Percentiles rank a stretch among this genome's conserved stretches.
These are phyloP conservation scores for Sander vitreus DNA, from an alignment of 2,113 vertebrate species.

Conservation along the genomic window DNA sequence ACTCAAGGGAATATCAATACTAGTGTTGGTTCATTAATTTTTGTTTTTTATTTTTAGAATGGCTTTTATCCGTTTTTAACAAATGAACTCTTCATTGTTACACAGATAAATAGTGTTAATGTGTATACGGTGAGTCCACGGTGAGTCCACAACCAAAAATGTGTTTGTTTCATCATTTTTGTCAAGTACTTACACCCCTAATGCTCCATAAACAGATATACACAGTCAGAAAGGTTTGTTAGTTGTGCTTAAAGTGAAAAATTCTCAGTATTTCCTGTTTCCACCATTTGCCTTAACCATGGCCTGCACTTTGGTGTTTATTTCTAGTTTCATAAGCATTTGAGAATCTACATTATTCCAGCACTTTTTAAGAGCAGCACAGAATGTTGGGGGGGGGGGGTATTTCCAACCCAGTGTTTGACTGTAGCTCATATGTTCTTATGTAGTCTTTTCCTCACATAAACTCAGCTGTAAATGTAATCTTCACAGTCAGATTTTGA, in stretches of 20 bases:
- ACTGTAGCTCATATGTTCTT: neutral
- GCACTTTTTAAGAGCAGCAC: conserved; percentile 20
- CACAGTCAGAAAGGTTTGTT: neutral
- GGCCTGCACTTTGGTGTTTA: conserved; percentile 27
- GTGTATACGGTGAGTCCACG: neutral
- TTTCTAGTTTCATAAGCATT: neutral
- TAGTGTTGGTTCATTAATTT: too few species aligned
- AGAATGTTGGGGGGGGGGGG: neutral
- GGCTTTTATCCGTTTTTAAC: too few species aligned
- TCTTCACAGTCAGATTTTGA: neutral
- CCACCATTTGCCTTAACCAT: conserved; percentile 62
- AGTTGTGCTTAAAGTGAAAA: neutral
- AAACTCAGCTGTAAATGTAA: neutral
- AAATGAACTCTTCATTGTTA: too few species aligned
- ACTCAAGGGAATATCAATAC: too few species aligned
- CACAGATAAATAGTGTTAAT: neutral
- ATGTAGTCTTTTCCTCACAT: neutral
- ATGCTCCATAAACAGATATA: neutral
- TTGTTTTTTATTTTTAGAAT: too few species aligned
- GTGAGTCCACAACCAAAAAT: neutral
- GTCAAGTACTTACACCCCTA: neutral
- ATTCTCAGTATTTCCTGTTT: conserved; percentile 24
- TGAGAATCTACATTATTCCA: neutral
- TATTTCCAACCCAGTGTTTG: neutral
- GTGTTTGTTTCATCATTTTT: neutral